phyloP scores from a whole-genome alignment of 2,888 invertebrate species.

The Cataglyphis albicans region DNA sequence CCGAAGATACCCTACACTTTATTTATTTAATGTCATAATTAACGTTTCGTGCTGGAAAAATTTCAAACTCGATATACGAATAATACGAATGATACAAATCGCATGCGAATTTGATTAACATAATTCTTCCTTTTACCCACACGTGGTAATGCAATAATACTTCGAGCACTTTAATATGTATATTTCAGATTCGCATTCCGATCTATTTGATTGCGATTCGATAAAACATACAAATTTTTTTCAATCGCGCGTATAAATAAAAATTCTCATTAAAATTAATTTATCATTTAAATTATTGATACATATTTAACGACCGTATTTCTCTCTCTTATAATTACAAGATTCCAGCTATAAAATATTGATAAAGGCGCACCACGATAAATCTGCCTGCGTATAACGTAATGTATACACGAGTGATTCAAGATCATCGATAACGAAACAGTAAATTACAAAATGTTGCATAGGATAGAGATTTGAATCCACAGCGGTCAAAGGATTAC shows the following conservation, averaged over 20 bases:
- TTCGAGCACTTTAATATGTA: not conserved
- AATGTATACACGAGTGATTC: not conserved
- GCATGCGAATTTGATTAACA: not conserved
- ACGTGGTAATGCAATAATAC: constrained; percentile 15
- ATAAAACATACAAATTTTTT: not conserved
- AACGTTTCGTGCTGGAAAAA: not conserved
- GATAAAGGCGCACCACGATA: not conserved
- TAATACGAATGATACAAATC: too few relatives aligned
- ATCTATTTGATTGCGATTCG: not conserved
- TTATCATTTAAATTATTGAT: not conserved
- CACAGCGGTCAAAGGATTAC: constrained; percentile 36
- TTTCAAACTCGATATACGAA: not conserved
- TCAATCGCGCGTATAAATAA: not conserved
- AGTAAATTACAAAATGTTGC: constrained; percentile 12
- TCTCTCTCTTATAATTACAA: not conserved
- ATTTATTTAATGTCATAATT: not conserved
- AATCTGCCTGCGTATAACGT: not conserved
- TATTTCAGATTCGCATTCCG: not conserved
- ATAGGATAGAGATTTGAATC: constrained; percentile 2
- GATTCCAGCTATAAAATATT: not conserved
- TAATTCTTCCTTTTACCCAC: not conserved
- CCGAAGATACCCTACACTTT: not conserved
- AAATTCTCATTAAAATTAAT: constrained; percentile 9
- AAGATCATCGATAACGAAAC: not conserved
- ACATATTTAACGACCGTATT: not conserved